These are phyloP conservation scores for Neotoxoptera formosana DNA, from an alignment of 1,140 invertebrate species.

Conservation along the genomic window DNA sequence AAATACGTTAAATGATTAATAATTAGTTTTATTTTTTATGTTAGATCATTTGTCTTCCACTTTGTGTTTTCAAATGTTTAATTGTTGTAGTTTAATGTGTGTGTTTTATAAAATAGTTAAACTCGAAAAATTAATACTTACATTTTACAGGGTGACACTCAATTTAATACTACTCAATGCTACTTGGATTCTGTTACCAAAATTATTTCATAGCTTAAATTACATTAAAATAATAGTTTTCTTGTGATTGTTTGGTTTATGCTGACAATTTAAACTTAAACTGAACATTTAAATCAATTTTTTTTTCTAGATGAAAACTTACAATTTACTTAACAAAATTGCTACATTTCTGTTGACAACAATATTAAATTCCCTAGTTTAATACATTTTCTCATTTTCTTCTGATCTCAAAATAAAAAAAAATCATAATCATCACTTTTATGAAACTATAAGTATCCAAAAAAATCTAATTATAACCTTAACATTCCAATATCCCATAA, in stretches of 20 bases:
- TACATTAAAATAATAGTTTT: neutral
- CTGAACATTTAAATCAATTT: neutral
- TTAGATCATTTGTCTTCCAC: constrained; percentile 46
- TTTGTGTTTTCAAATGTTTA: constrained; percentile 41
- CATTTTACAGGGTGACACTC: neutral
- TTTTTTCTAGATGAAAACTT: neutral
- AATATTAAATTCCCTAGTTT: neutral
- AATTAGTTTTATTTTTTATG: constrained; percentile 2
- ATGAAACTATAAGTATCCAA: neutral
- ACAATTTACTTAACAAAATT: neutral
- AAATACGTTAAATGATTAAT: constrained; percentile 18
- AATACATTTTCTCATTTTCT: neutral
- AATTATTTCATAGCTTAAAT: neutral
- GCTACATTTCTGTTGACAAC: neutral
- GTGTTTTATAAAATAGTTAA: constrained; percentile 38
- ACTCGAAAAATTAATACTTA: neutral
- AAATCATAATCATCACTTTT: neutral
- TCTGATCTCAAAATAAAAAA: constrained; percentile 20
- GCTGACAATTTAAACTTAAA: neutral
- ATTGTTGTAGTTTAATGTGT: constrained; percentile 19
- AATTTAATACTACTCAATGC: neutral
- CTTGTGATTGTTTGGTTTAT: neutral
- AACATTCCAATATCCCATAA: constrained; percentile 25
- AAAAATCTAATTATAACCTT: neutral
- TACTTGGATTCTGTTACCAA: neutral